Conservation (phyloP, 2,797 vertebrate genomes). For the Epinephelus awoara region DNA sequence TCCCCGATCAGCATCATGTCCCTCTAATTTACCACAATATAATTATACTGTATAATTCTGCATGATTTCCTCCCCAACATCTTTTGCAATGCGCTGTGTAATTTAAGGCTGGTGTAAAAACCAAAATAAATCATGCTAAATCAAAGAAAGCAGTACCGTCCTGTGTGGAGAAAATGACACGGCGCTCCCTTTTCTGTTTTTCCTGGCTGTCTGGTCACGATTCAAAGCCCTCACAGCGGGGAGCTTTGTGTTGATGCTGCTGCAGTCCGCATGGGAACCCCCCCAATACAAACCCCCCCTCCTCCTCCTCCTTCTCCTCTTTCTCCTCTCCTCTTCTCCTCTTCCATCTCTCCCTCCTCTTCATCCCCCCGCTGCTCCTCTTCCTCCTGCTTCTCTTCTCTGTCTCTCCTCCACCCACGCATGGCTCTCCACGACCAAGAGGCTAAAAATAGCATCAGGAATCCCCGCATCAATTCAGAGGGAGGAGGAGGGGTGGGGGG, state of each 20-base stretch:
- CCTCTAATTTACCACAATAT: constrained; percentile 14
- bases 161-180: constrained; percentile 63
- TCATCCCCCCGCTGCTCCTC: constrained; percentile 20
- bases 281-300: constrained; percentile 3
- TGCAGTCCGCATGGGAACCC: constrained; percentile 77
- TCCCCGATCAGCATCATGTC: constrained; percentile 35
- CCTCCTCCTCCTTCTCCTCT: not conserved
- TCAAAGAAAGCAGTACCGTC: constrained; percentile 65
- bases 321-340: constrained; percentile 24
- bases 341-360: constrained; percentile 34
- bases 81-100: constrained; percentile 28
- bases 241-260: constrained; percentile 73
- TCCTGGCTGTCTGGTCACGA: constrained; percentile 82
- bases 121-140: constrained; percentile 33
- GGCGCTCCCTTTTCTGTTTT: constrained; percentile 63
- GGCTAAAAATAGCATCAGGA: constrained; percentile 88
- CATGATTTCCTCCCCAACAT: not conserved
- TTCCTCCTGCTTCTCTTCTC: constrained; percentile 27
- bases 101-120: constrained; percentile 23
- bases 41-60: constrained; percentile 29
- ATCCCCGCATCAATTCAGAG: constrained; percentile 87
- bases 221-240: constrained; percentile 75
- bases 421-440: constrained; percentile 76
- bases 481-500: constrained; percentile 22
- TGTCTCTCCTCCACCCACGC: constrained; percentile 82